Percentiles rank a stretch among this genome's conserved stretches.
Evolutionary conservation across 1,140 invertebrate genomes (phyloP).

Genomic region (Aleiodes sp.): DNA sequence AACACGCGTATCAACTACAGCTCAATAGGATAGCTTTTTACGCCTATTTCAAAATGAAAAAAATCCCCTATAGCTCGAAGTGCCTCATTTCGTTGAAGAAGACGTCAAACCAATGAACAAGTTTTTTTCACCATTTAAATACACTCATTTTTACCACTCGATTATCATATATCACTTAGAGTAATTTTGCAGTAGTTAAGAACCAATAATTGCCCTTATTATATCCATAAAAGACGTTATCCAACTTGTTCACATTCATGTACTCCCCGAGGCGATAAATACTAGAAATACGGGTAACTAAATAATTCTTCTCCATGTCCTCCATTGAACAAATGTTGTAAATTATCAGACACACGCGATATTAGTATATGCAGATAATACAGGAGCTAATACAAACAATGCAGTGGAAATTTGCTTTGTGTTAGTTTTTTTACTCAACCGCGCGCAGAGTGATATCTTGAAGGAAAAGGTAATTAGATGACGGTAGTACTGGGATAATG

Average conservation of each 20-base stretch:
- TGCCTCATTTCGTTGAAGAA: too few species aligned
- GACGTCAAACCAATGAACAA: too few species aligned
- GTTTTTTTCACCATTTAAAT: too few species aligned
- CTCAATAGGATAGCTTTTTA: constrained; percentile 61
- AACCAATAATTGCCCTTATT: constrained; percentile 5
- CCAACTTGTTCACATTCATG: not conserved
- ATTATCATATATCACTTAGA: not conserved
- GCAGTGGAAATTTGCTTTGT: too few species aligned
- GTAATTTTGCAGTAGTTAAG: not conserved
- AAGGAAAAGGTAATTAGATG: constrained; percentile 44
- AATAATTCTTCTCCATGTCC: not conserved
- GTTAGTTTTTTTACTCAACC: too few species aligned
- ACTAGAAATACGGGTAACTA: not conserved
- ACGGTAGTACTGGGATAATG: constrained; percentile 62
- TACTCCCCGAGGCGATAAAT: not conserved
- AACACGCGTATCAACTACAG: constrained; percentile 64
- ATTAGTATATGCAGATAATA: too few species aligned
- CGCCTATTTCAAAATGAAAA: constrained; percentile 35
- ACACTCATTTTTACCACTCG: not conserved
- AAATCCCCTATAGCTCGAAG: too few species aligned
- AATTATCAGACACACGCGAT: constrained; percentile 1
- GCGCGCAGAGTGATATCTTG: constrained; percentile 58
- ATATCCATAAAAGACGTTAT: constrained; percentile 7
- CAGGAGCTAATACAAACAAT: too few species aligned
- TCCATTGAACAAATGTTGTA: not conserved